Base-by-base conservation (phyloP, 2,113 vertebrate species). In the Ctenodactylus gundi region DNA sequence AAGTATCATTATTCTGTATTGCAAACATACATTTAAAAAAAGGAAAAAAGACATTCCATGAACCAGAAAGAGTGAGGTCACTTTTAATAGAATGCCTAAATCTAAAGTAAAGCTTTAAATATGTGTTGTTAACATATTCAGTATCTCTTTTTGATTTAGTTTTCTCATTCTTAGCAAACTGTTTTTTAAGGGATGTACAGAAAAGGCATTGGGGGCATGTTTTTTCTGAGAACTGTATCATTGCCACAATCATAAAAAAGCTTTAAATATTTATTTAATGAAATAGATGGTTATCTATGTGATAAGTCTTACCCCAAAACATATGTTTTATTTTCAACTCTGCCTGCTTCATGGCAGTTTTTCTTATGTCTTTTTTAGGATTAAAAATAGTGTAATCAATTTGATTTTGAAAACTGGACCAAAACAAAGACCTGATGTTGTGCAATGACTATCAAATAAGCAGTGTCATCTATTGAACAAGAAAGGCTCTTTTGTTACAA, bases 401-500 rank as follows among this genome's bases (percentile, higher is more conserved):
- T 93, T 91, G 20, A 13, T 84, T 68, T 77, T 0, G 4, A 68
- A 96, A 97, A 94, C 36, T 39, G 53, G 29, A 72, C n/a, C 53
- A 0, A 0, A 4, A 2, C 83, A 4, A 8, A 41, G 31, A 85
- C 85, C 93, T 91, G 53, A 78, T 92, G 1, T 70, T 95, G 89
- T 94, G 55, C 53, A 92, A 82, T n/a, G 46, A 13, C 18, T 70
- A 86, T 70, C 88, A 91, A 90, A 36, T 68, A 96, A 95, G 75
- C 91, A 70, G 98, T 98, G 98, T 13, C 82, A 82, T 87, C 73
- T 55, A 65, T 78, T 4, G 83, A 98, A 27, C 95, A 97, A 95
- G 96, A 98, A 80, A 97, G 86, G 2, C 34, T 98, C n/a, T 73
- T 99, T 34, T 97, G 98, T 92, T 96, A 98, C 78, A 97, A 98